A percentile compares a stretch with the other conserved stretches of the same genome.
These are phyloP conservation scores for Enteromius fasciolatus DNA, from an alignment of 2,797 vertebrate genomes.

Conservation along the genomic window DNA sequence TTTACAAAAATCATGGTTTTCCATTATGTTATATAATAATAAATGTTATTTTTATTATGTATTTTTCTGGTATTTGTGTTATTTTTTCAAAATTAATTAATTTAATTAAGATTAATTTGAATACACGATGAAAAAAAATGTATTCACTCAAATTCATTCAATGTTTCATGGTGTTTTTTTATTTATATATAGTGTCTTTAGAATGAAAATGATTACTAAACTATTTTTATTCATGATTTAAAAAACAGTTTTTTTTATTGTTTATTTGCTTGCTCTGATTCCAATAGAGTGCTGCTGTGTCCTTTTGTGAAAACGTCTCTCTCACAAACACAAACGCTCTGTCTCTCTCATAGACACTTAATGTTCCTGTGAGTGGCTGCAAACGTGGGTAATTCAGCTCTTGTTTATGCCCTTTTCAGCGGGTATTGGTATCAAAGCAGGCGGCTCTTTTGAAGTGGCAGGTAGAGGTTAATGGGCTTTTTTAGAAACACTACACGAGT, in stretches of 20 bases:
- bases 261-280: neutral
- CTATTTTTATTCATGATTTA: neutral
- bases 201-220: too few species aligned
- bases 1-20: too few species aligned
- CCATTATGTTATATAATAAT: too few species aligned
- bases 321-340: neutral
- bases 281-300: neutral
- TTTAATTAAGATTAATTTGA: too few species aligned
- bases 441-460: constrained; percentile 64
- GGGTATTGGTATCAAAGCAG: constrained; percentile 63
- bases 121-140: too few species aligned
- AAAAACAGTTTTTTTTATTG: too few species aligned
- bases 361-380: constrained; percentile 49
- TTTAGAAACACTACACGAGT: constrained; percentile 64
- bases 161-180: neutral
- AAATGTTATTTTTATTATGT: too few species aligned
- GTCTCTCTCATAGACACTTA: constrained; percentile 18
- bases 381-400: constrained; percentile 44
- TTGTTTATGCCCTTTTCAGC: constrained; percentile 48
- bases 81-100: too few species aligned
- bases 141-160: neutral
- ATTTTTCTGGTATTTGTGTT: too few species aligned
- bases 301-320: neutral
- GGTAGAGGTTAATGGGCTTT: constrained; percentile 66
- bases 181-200: neutral